Evolutionary conservation across 2,113 vertebrate species (phyloP).

Genomic region (Cyprinodon tularosa): DNA sequence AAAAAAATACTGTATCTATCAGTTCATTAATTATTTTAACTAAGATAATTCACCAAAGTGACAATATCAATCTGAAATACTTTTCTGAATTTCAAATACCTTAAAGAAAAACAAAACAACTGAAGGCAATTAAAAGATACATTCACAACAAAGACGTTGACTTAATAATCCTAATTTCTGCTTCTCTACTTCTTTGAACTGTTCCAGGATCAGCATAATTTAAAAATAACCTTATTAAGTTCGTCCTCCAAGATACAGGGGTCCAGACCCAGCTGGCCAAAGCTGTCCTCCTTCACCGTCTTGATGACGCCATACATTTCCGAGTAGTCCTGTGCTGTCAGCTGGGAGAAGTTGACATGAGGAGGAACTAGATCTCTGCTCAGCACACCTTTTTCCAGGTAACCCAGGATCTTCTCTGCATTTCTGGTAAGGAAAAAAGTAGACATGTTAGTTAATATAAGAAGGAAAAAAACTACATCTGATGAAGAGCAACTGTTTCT

Average conservation of each 20-base stretch:
- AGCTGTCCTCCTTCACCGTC: constrained; percentile 90
- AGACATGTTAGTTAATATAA: background rate
- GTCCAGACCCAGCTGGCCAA: constrained; percentile 88
- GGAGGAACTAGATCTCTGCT: constrained; percentile 94
- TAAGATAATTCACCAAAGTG: background rate
- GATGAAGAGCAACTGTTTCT: rapidly evolving
- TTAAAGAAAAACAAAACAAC: background rate
- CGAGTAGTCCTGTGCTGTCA: constrained; percentile 88
- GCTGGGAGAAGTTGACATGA: constrained; percentile 96
- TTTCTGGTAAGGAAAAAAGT: constrained; percentile 79
- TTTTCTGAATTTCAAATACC: background rate
- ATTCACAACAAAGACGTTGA: background rate
- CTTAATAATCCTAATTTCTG: background rate
- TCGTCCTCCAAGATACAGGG: constrained; percentile 93
- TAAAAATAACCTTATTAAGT: constrained; percentile 87
- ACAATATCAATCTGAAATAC: too few species aligned
- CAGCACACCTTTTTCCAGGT: constrained; percentile 87
- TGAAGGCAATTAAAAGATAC: background rate
- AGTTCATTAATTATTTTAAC: background rate
- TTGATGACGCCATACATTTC: constrained; percentile 97
- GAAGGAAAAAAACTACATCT: background rate
- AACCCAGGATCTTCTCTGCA: constrained; percentile 94
- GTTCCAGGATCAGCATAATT: background rate
- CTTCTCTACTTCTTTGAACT: background rate
- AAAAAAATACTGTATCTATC: background rate